A percentile compares a stretch with the other conserved stretches of the same genome.
phyloP scores from a whole-genome alignment of 2,797 vertebrate species.

The Craterocephalus amniculus region DNA sequence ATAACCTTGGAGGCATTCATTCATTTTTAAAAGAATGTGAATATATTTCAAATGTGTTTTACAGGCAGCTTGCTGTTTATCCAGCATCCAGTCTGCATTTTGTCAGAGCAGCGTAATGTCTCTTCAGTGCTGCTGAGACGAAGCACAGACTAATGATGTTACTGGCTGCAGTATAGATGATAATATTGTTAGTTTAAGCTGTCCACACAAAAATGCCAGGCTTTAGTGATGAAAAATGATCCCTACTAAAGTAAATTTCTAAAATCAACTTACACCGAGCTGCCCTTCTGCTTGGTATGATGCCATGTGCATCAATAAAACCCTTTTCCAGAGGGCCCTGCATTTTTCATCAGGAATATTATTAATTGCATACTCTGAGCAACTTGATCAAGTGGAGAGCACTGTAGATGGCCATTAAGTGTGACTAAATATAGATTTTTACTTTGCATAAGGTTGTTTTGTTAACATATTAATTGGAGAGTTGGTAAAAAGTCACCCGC shows the following conservation, averaged over 20 bases:
- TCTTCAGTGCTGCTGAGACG: conserved; percentile 11
- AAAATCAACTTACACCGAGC: conserved; percentile 20
- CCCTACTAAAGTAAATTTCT: conserved; percentile 25
- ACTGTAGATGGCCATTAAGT: conserved; percentile 38
- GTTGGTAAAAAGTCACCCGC: conserved; percentile 34
- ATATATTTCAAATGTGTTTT: conserved; percentile 3
- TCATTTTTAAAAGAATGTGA: conserved; percentile 8
- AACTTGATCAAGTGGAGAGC: conserved; percentile 26
- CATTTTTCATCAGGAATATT: conserved; percentile 21
- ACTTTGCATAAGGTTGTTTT: conserved; percentile 40
- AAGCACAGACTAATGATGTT: conserved; percentile 22
- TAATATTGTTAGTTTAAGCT: conserved; percentile 24
- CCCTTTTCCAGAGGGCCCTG: conserved; percentile 19
- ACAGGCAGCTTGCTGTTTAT: conserved; percentile 5
- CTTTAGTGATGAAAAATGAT: conserved; percentile 25
- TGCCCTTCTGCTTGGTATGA: conserved; percentile 7
- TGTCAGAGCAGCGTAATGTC: background rate
- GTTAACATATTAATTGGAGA: conserved; percentile 33
- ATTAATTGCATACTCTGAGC: conserved; percentile 15
- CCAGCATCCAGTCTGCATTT: background rate
- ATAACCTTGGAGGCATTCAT: conserved; percentile 12
- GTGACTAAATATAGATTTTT: conserved; percentile 50
- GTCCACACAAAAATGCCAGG: conserved; percentile 8
- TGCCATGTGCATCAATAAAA: conserved; percentile 8
- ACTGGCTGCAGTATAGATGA: conserved; percentile 15